Percentiles rank a stretch among this genome's conserved stretches.
Conservation (phyloP, 2,888 invertebrate genomes). For the Ferrisia virgata region DNA sequence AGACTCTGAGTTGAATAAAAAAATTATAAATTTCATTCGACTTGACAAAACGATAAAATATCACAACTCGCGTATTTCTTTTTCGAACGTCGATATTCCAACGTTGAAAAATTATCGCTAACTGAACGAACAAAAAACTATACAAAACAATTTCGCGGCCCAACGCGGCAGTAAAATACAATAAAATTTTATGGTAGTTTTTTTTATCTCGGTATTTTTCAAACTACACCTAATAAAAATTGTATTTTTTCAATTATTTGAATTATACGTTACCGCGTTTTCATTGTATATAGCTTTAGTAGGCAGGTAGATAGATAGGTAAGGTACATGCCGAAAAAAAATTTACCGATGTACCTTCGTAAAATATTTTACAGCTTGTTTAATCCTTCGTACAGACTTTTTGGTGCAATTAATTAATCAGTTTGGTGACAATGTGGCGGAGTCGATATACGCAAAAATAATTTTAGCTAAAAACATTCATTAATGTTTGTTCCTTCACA, state of each 20-base stretch:
- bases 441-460: background rate
- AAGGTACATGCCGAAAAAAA: background rate
- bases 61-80: background rate
- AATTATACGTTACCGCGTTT: background rate
- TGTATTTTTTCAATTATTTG: background rate
- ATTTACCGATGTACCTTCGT: background rate
- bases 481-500: too few relatives aligned
- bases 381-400: background rate
- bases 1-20: too few relatives aligned
- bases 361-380: background rate
- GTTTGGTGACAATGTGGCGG: background rate
- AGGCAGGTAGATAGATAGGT: too few relatives aligned
- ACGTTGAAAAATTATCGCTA: background rate
- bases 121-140: background rate
- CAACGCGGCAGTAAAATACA: background rate
- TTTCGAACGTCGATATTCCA: background rate
- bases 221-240: background rate
- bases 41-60: background rate
- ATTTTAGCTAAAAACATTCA: too few relatives aligned
- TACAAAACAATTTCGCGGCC: background rate
- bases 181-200: constrained; percentile 18
- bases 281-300: too few relatives aligned
- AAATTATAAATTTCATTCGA: too few relatives aligned
- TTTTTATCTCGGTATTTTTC: constrained; percentile 15
- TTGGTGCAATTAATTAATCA: background rate